Evolutionary conservation across 2,113 vertebrate species (phyloP).

Genomic region (Hymenochirus boettgeri): DNA sequence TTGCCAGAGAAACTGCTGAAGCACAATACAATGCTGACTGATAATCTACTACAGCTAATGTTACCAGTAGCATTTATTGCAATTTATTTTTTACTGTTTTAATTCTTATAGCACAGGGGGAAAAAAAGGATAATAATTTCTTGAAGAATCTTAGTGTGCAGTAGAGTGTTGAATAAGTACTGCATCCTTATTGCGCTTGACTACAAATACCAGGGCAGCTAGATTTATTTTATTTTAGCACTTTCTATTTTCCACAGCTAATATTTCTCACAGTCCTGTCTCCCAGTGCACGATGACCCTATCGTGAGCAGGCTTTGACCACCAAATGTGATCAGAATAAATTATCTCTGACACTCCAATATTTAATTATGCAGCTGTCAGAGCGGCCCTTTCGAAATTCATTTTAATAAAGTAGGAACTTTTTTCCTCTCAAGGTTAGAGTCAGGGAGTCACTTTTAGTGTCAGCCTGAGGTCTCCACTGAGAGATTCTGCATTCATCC

Average conservation of each 20-base stretch:
- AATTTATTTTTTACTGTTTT: no score
- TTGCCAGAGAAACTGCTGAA: no score
- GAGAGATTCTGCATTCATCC: slow-evolving; percentile 67
- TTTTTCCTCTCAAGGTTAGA: slow-evolving; percentile 91
- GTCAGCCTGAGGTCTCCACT: slow-evolving; percentile 80
- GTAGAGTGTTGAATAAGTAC: not conserved
- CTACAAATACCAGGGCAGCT: slow-evolving; percentile 1
- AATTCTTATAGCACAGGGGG: no score
- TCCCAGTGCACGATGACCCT: slow-evolving; percentile 71
- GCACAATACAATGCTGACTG: no score
- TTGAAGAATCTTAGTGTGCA: no score
- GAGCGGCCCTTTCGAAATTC: slow-evolving; percentile 93
- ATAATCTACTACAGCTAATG: no score
- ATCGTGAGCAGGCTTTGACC: slow-evolving; percentile 78
- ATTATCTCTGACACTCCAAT: slow-evolving; percentile 97
- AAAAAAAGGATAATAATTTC: no score
- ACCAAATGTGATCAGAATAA: slow-evolving; percentile 90
- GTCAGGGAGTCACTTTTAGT: slow-evolving; percentile 92
- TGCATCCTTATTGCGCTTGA: not conserved
- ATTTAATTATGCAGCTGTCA: slow-evolving; percentile 99
- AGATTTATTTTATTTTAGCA: slow-evolving; percentile 12
- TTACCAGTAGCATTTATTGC: no score
- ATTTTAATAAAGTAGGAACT: slow-evolving; percentile 99
- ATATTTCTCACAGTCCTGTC: slow-evolving; percentile 61
- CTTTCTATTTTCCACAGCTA: slow-evolving; percentile 17